Evolutionary conservation across 2,888 invertebrate genomes (phyloP).

Genomic region (Scaptomyza caliginosa): DNA sequence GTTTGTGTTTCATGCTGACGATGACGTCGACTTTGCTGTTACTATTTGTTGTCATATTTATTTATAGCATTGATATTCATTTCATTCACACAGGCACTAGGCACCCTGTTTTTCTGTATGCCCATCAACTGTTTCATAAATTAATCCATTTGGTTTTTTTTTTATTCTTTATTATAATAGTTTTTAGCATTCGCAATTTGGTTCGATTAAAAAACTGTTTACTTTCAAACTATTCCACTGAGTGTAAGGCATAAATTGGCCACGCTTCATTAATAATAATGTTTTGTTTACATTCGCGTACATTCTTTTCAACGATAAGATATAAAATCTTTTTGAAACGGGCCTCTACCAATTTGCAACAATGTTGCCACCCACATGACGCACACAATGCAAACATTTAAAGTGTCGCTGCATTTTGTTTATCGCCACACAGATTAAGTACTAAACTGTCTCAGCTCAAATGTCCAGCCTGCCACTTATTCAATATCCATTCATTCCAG

Average conservation of each 20-base stretch:
- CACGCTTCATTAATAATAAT: conserved; percentile 33
- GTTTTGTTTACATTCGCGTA: conserved; percentile 38
- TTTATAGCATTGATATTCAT: conserved; percentile 53
- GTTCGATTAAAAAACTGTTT: conserved; percentile 45
- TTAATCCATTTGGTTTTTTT: conserved; percentile 35
- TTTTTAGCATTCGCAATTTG: conserved; percentile 39
- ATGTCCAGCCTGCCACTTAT: conserved; percentile 31
- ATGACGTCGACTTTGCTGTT: conserved; percentile 37
- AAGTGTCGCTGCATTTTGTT: conserved; percentile 7
- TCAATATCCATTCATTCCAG: conserved; percentile 11
- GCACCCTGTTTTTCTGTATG: conserved; percentile 14
- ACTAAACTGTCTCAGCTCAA: conserved; percentile 3
- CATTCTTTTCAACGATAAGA: conserved; percentile 9
- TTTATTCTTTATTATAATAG: too few relatives aligned
- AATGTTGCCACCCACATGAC: conserved; percentile 33
- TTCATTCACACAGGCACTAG: background rate
- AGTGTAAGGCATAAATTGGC: conserved; percentile 22
- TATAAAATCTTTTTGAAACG: background rate
- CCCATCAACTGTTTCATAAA: conserved; percentile 47
- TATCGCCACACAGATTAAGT: conserved; percentile 40
- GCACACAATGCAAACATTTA: conserved; percentile 21
- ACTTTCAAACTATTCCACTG: conserved; percentile 15
- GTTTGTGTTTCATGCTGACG: conserved; percentile 39
- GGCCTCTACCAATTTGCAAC: conserved; percentile 27
- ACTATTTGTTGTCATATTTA: conserved; percentile 65